Percentiles rank a stretch among this genome's conserved stretches.
Conservation (phyloP, 2,113 vertebrate species). For the Psittacara wagleri region DNA sequence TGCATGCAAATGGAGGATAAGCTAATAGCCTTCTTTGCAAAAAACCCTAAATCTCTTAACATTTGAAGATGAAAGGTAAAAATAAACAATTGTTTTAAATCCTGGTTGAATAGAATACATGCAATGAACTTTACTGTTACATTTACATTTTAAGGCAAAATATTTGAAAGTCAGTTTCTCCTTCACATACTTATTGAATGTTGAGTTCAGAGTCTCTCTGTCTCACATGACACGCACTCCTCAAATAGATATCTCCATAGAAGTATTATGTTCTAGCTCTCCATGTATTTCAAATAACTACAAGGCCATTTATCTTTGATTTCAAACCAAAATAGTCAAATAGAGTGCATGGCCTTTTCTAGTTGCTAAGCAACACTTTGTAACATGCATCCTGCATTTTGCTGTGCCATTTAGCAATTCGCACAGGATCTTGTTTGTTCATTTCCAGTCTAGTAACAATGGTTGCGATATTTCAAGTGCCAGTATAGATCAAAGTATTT, state of each 20-base stretch:
- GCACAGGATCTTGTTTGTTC: too few species aligned
- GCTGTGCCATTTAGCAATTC: too few species aligned
- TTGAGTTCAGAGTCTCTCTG: constrained; percentile 15
- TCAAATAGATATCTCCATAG: constrained; percentile 40
- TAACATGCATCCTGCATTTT: not conserved
- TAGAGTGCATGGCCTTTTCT: constrained; percentile 19
- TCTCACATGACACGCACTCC: not conserved
- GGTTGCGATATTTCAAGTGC: too few species aligned
- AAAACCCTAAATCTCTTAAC: too few species aligned
- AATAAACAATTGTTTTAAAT: too few species aligned
- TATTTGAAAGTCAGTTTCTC: constrained; percentile 32
- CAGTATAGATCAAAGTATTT: constrained; percentile 65
- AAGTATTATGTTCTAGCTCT: constrained; percentile 2
- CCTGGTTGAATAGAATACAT: too few species aligned
- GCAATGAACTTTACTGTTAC: not conserved
- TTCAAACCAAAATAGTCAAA: constrained; percentile 60
- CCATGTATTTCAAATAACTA: constrained; percentile 32
- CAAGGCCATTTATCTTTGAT: constrained; percentile 47
- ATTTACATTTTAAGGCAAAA: constrained; percentile 49
- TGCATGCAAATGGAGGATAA: not conserved
- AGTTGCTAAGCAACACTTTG: constrained; percentile 64
- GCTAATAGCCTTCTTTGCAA: not conserved
- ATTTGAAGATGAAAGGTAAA: constrained; percentile 28
- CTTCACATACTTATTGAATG: constrained; percentile 22
- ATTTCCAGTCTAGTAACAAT: too few species aligned